Conservation (phyloP, 2,113 vertebrate genomes). For the Sardina pilchardus region DNA sequence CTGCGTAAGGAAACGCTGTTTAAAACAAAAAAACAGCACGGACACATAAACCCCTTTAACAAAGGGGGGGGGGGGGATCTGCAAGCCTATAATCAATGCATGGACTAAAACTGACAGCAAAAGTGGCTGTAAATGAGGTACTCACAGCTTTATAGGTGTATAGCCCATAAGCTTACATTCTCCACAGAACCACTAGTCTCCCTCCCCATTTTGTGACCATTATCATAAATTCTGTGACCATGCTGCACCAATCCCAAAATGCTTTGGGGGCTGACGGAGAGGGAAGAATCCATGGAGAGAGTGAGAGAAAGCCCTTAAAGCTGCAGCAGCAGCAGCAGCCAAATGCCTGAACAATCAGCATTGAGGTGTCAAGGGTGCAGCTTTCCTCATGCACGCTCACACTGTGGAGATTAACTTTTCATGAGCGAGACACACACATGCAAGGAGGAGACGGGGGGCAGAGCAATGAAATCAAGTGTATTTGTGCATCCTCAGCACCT, state of each 20-base stretch:
- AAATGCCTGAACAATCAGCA: background rate
- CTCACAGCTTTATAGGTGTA: background rate
- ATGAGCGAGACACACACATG: background rate
- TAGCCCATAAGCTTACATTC: background rate
- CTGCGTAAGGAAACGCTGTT: background rate
- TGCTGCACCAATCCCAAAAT: background rate
- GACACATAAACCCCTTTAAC: background rate
- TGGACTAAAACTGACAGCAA: background rate
- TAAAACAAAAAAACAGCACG: background rate
- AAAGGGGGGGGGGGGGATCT: background rate
- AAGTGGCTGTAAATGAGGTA: background rate
- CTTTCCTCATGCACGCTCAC: background rate
- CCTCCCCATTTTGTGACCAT: background rate
- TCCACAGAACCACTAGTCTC: background rate
- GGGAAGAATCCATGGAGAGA: background rate
- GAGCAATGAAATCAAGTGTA: too few relatives aligned
- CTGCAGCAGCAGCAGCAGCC: background rate
- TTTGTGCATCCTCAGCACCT: constrained; percentile 29
- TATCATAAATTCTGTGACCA: background rate
- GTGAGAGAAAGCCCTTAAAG: background rate
- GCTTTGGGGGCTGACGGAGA: background rate
- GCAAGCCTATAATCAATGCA: background rate
- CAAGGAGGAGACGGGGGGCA: background rate
- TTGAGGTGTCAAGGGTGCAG: background rate
- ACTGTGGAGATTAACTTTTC: constrained; percentile 12